These are phyloP conservation scores for Chelonoidis abingdonii DNA, from an alignment of 2,113 vertebrate species.

Conservation along the genomic window DNA sequence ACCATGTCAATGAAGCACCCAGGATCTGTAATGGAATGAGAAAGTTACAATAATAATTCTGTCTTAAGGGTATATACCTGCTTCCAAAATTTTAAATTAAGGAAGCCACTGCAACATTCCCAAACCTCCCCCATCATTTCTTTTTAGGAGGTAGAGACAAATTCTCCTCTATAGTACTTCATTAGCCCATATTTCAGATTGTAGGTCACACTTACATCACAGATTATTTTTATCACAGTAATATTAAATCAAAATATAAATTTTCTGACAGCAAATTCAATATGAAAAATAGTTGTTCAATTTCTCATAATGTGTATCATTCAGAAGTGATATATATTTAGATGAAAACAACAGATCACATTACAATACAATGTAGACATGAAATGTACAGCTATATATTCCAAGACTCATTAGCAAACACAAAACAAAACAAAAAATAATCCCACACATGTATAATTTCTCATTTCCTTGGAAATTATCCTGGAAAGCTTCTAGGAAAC, in stretches of 20 bases:
- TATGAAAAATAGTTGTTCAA: background rate
- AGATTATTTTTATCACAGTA: background rate
- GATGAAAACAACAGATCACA: background rate
- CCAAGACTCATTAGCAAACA: background rate
- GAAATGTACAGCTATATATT: background rate
- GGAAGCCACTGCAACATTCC: background rate
- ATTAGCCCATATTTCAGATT: background rate
- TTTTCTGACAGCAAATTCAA: background rate
- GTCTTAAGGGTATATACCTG: background rate
- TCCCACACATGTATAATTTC: background rate
- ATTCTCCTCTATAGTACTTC: background rate
- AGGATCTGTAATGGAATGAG: constrained; percentile 72
- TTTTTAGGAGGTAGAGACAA: background rate
- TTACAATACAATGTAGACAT: background rate
- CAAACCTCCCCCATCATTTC: background rate
- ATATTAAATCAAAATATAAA: background rate
- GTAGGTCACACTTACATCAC: background rate
- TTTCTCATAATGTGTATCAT: background rate
- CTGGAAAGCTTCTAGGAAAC: background rate
- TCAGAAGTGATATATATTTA: background rate
- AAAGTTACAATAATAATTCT: background rate
- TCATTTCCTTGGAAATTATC: background rate
- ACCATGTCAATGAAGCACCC: constrained; percentile 84
- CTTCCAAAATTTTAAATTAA: background rate
- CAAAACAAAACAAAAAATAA: background rate